These are phyloP conservation scores for Nothocercus julius DNA, from an alignment of 2,113 vertebrate species.

Conservation along the genomic window DNA sequence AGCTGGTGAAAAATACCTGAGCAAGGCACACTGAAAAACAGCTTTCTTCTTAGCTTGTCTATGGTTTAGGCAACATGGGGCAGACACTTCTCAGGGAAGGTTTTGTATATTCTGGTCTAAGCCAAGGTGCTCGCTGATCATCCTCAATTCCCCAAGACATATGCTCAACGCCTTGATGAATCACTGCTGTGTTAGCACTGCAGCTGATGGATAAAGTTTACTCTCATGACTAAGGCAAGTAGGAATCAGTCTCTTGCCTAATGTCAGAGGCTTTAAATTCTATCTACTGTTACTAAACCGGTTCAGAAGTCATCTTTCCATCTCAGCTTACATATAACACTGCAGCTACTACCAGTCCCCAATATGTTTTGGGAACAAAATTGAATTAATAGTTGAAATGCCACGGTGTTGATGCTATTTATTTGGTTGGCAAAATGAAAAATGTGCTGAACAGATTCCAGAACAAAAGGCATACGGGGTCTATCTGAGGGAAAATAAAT, in stretches of 20 bases:
- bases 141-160: background rate
- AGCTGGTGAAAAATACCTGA: background rate
- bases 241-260: background rate
- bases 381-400: background rate
- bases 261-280: background rate
- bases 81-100: background rate
- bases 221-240: background rate
- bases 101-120: background rate
- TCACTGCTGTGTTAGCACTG: background rate
- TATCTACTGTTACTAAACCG: background rate
- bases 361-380: background rate
- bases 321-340: background rate
- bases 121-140: background rate
- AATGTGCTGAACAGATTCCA: background rate
- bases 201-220: background rate
- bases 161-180: background rate
- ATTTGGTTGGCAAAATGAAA: background rate
- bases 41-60: background rate
- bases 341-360: background rate
- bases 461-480: background rate
- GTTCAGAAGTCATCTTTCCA: background rate
- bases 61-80: fast-evolving
- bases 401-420: background rate
- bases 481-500: background rate
- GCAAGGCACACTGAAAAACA: background rate